Evolutionary conservation across 2,113 vertebrate species (phyloP).

Genomic region (Phocoena sinus): DNA sequence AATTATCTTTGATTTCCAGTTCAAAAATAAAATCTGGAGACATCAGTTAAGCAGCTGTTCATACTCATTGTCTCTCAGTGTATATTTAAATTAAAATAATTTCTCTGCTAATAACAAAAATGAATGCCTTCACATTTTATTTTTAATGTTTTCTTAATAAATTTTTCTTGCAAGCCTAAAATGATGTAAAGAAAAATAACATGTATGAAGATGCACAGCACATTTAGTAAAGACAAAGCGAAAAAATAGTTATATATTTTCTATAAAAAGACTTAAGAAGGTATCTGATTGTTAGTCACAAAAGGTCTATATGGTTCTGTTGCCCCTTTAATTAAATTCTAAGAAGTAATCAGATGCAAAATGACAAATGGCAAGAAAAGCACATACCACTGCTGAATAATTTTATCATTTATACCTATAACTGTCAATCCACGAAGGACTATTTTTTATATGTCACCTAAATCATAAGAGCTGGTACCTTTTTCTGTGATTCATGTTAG

Average conservation of each 20-base stretch:
- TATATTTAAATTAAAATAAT: constrained; percentile 41
- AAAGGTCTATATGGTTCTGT: constrained; percentile 64
- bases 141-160: constrained; percentile 43
- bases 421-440: constrained; percentile 73
- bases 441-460: constrained; percentile 74
- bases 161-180: constrained; percentile 14
- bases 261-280: constrained; percentile 64
- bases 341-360: constrained; percentile 78
- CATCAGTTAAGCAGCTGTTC: constrained; percentile 14
- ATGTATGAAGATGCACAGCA: not conserved
- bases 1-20: constrained; percentile 22
- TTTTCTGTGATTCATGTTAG: constrained; percentile 76
- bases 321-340: constrained; percentile 79
- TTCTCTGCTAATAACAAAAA: constrained; percentile 13
- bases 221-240: constrained; percentile 36
- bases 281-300: constrained; percentile 51
- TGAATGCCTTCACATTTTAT: not conserved
- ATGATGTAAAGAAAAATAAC: not conserved
- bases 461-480: constrained; percentile 74
- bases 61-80: constrained; percentile 26
- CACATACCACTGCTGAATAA: constrained; percentile 71
- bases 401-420: constrained; percentile 78
- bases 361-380: constrained; percentile 71
- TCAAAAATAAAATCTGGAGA: constrained; percentile 45
- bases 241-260: constrained; percentile 33